Base-by-base conservation (phyloP, 2,888 invertebrate species). In the Bellardia pandia region DNA sequence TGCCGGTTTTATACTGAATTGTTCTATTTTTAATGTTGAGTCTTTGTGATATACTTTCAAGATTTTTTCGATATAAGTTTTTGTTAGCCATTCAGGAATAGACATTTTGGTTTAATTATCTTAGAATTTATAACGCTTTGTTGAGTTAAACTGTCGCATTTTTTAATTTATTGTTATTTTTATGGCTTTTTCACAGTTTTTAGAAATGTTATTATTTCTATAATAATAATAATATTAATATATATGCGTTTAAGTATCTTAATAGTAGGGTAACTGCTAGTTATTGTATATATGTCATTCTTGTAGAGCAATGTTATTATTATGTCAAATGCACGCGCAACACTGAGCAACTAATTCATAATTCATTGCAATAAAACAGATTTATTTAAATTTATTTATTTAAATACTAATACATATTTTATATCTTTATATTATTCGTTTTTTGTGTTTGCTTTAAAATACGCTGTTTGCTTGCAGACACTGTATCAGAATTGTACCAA, bases 81-180 rank as follows among this genome's bases (percentile, higher is more conserved):
- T 86, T 23, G 91, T 92, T 42, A 93, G 86, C 93, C 93, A 93
- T 45, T 91, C 90, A 0, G 93, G 93, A 45, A 90, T 88, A 87
- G 90, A 88, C 88, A 89, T 89, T 71, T 78, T 79, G 7, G 7
- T 60, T 30, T 7, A n/a, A 85, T n/a, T 51, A 56, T 33, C 45
- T 56, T 14, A 23, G 14, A 30, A 9, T 40, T 8, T 56, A 7
- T 45, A 13, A n/a, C 16, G 60, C 37, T 5, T 60, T 69, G 8
- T 62, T 62, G 14, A 75, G 0, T 6, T 13, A 56, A 56, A 85
- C 75, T 85, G 69, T 79, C 6, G 33, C 2, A n/a, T 8, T 53
- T 69, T 74, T 30, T 3, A 30, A 64, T 56, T 62, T 53, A 23
- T 64, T 75, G 1, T 1, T 37, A 56, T 45, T 62, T 82, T 76